These are phyloP conservation scores for Drosophila seclusa DNA, from an alignment of 2,888 invertebrate genomes.

Conservation along the genomic window DNA sequence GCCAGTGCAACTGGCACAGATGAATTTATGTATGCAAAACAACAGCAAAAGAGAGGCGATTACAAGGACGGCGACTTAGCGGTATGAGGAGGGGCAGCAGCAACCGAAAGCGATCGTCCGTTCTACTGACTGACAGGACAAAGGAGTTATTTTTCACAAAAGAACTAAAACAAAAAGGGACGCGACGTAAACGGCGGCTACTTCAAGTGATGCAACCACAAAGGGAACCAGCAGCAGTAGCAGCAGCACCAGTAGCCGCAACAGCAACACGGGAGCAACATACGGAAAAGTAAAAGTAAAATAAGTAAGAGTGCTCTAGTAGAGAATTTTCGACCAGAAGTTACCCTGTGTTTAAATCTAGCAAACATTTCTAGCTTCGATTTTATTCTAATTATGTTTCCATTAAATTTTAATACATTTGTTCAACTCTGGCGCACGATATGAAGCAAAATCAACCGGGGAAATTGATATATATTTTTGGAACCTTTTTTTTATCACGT, in stretches of 20 bases:
- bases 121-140: slow-evolving; percentile 82
- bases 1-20: slow-evolving; percentile 71
- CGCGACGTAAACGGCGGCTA: slow-evolving; percentile 45
- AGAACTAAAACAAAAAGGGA: slow-evolving; percentile 64
- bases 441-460: background rate
- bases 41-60: slow-evolving; percentile 51
- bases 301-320: slow-evolving; percentile 47
- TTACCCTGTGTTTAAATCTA: background rate
- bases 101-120: slow-evolving; percentile 70
- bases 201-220: slow-evolving; percentile 60
- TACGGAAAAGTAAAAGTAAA: slow-evolving; percentile 74
- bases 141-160: slow-evolving; percentile 83
- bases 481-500: background rate
- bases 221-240: slow-evolving; percentile 39
- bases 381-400: background rate
- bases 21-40: slow-evolving; percentile 84
- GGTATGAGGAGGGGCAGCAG: slow-evolving; percentile 12
- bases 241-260: slow-evolving; percentile 17
- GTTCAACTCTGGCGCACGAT: background rate
- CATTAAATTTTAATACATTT: background rate
- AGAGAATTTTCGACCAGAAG: background rate
- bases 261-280: slow-evolving; percentile 24
- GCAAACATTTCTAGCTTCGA: background rate
- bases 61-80: slow-evolving; percentile 1
- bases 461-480: background rate